These are phyloP conservation scores for Trichonephila inaurata DNA, from an alignment of 1,140 invertebrate species.

Conservation along the genomic window DNA sequence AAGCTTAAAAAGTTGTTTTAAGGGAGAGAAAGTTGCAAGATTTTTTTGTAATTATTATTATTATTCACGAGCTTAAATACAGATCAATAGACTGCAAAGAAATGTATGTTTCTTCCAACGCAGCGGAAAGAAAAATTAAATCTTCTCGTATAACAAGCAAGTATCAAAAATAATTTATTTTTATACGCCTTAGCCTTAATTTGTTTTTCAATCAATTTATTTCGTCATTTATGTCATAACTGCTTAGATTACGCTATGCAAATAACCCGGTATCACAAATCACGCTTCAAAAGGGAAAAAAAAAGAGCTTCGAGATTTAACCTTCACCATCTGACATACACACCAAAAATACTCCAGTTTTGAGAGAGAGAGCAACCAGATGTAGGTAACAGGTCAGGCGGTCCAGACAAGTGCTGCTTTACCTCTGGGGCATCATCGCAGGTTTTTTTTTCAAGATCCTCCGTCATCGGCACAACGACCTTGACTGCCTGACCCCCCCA, in stretches of 20 bases:
- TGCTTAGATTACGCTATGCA: neutral
- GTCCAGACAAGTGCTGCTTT: neutral
- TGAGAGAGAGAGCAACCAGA: neutral
- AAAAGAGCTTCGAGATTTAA: neutral
- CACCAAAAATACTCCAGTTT: neutral
- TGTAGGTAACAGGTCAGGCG: conserved; percentile 39
- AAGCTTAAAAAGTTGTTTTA: too few relatives aligned
- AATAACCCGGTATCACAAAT: neutral
- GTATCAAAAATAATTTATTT: too few relatives aligned
- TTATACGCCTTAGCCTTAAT: too few relatives aligned
- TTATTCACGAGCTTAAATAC: too few relatives aligned
- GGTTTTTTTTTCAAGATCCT: neutral
- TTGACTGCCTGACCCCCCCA: conserved; percentile 37
- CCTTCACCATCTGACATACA: neutral
- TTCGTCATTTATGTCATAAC: too few relatives aligned
- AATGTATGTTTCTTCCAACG: too few relatives aligned
- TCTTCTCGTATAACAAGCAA: too few relatives aligned
- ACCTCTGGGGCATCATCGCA: neutral
- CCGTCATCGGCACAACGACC: conserved; percentile 41
- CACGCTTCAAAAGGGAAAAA: neutral
- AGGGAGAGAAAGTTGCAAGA: too few relatives aligned
- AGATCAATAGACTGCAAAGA: too few relatives aligned
- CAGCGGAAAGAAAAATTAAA: too few relatives aligned
- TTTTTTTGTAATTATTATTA: too few relatives aligned
- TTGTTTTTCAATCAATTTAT: too few relatives aligned